A percentile compares a stretch with the other conserved stretches of the same genome.
phyloP scores from a whole-genome alignment of 2,797 vertebrate genomes.

The Calcarius lapponicus region DNA sequence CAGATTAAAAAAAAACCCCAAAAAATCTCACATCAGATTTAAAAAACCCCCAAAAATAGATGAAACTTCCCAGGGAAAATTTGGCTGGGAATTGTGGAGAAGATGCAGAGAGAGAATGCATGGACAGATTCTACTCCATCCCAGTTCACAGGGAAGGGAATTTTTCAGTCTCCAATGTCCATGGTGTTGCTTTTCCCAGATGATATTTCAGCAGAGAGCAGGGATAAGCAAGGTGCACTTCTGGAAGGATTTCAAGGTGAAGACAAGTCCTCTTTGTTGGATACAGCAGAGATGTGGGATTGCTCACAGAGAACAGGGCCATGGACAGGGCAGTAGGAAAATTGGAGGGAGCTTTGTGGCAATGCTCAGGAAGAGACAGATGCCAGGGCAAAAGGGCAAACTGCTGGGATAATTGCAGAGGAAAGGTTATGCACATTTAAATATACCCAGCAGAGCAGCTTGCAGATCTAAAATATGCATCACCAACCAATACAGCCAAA shows the following conservation, averaged over 20 bases:
- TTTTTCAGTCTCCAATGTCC: background rate
- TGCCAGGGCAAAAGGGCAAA: background rate
- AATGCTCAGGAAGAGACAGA: background rate
- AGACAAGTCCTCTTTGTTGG: background rate
- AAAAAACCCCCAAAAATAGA: background rate
- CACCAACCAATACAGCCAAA: background rate
- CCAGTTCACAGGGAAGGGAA: rapidly evolving
- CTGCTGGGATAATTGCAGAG: background rate
- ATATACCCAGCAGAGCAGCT: background rate
- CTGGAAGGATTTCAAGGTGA: background rate
- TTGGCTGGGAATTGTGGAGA: background rate
- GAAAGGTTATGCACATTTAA: background rate
- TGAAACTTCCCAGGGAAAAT: slow-evolving; percentile 7
- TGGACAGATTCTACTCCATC: background rate
- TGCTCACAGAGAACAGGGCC: background rate
- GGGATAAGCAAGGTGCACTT: background rate
- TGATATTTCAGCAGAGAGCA: background rate
- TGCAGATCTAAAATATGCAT: background rate
- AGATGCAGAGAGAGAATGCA: background rate
- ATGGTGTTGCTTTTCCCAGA: background rate
- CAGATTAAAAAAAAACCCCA: background rate
- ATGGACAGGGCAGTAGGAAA: background rate
- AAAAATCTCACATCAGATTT: background rate
- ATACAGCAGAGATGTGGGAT: background rate
- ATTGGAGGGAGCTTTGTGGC: background rate